Evolutionary conservation across 2,888 invertebrate genomes (phyloP).

Genomic region (Strigamia maritima): DNA sequence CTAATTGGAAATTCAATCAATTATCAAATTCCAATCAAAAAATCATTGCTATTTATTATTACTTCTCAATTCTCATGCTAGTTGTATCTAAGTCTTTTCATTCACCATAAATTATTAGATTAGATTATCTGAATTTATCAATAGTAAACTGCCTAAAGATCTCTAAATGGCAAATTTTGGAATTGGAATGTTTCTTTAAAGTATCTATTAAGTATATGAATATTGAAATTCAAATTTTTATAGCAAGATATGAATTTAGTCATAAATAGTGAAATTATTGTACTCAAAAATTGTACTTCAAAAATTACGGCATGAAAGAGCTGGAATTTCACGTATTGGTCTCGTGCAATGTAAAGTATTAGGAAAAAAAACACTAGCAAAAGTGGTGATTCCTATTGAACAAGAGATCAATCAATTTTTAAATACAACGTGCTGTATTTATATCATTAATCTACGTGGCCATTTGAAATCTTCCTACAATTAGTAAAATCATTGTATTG

Average conservation of each 20-base stretch:
- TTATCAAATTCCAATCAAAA: no score
- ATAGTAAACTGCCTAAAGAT: background rate
- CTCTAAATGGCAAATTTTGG: background rate
- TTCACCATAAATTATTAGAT: background rate
- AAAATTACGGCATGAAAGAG: background rate
- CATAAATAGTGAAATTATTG: background rate
- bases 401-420: background rate
- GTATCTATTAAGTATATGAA: background rate
- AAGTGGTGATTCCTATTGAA: background rate
- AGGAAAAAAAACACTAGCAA: background rate
- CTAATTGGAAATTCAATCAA: no score
- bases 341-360: background rate
- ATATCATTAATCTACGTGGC: background rate
- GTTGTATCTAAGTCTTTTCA: background rate
- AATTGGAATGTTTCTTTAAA: background rate
- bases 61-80: background rate
- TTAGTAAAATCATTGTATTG: background rate
- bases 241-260: background rate
- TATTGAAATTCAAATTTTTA: background rate
- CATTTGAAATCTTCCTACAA: background rate
- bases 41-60: no score
- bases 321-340: background rate
- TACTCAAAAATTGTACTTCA: background rate
- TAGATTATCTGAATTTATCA: background rate
- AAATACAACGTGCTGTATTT: background rate